Base-by-base conservation (phyloP, 2,888 invertebrate genomes). In the Papilio protenor region DNA sequence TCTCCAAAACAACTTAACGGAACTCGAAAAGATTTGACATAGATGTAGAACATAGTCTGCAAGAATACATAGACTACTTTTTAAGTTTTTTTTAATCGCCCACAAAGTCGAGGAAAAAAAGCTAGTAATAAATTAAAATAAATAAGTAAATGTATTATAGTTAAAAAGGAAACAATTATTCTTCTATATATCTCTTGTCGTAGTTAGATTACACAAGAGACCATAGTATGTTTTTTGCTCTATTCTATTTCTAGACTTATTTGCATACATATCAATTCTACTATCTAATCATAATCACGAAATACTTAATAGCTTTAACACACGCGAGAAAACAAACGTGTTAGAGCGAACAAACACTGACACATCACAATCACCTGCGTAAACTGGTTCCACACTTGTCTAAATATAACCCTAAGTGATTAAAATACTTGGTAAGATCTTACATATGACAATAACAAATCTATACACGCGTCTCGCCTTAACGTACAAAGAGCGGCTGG, bases 381-480 rank as follows among this genome's bases (percentile, higher is more conserved):
- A 69, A 79, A 76, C 78, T 61, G 76, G 78, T 79, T 79, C 21
- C 45, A 74, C 71, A 57, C 76, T 76, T 73, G 73, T 79, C 76
- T 79, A 73, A 70, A 79, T 52, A 76, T 79, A 79, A 57, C 27
- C 73, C n/a, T 66, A 64, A 73, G 73, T 79, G 78, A 79, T 79
- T 79, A 79, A 79, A 79, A 79, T 77, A 79, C 74, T 52, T 33
- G 16, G 49, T 73, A 76, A 69, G 64, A 40, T 71, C 40, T 61
- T 71, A 52, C 64, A 64, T 23, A 61, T 77, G 79, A 79, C 78
- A 78, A 74, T 75, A 78, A 81, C 81, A 82, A 81, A 82, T 81
- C 80, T 82, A 84, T 84, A 89, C 87, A 88, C 81, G 85, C 83
- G 83, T 84, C 84, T 83, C 83, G 85, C 87, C 86, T 89, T 87